Percentiles rank a stretch among this genome's conserved stretches.
These are phyloP conservation scores for Choloepus didactylus DNA, from an alignment of 2,797 vertebrate genomes.

Conservation along the genomic window DNA sequence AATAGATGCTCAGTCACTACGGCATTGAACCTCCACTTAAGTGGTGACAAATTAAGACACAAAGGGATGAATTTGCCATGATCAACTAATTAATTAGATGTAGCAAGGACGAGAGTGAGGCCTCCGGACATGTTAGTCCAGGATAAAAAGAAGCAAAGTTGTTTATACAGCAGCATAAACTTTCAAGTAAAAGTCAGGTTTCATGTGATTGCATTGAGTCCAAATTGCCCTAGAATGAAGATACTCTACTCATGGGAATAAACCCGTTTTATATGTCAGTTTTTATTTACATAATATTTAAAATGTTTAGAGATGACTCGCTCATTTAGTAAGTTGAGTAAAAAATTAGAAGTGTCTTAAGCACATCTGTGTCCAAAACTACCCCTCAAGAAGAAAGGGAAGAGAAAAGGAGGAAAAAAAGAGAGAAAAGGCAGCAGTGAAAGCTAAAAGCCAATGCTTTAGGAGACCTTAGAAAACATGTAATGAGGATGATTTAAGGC, in stretches of 20 bases:
- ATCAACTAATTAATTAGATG: background rate
- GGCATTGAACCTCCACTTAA: background rate
- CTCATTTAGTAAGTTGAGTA: background rate
- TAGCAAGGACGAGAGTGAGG: background rate
- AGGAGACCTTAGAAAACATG: slow-evolving; percentile 12
- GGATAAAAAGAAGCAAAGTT: background rate
- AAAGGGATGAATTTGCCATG: background rate
- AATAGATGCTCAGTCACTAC: background rate
- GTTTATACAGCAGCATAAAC: background rate
- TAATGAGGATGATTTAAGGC: background rate
- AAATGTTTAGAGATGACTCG: background rate
- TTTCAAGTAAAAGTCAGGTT: background rate
- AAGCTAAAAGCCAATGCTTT: background rate
- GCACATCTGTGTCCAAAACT: background rate
- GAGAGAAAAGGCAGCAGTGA: background rate
- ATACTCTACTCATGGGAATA: background rate
- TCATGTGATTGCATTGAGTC: background rate
- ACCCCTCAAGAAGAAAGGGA: background rate
- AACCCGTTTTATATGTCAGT: background rate
- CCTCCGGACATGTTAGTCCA: background rate
- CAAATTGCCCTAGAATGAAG: background rate
- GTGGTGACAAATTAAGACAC: background rate
- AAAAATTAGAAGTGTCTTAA: slow-evolving; percentile 21
- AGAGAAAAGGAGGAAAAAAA: background rate
- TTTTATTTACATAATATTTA: background rate